Conservation (phyloP, 2,113 vertebrate species). For the Patagioenas fasciata region DNA sequence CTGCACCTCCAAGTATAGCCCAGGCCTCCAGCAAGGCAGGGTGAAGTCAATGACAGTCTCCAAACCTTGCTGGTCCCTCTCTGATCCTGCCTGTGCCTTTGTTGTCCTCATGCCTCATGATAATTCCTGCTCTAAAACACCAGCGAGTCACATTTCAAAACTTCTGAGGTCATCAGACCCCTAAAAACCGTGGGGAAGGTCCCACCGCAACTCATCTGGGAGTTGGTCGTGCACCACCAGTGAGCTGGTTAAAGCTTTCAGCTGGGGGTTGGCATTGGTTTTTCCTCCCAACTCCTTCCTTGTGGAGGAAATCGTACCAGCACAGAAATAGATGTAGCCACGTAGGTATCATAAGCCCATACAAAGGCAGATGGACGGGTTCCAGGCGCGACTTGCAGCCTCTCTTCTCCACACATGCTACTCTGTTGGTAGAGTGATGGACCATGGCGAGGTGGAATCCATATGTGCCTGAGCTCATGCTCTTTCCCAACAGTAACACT, state of each 20-base stretch:
- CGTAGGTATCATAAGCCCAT: not conserved
- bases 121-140: not conserved
- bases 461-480: constrained; percentile 54
- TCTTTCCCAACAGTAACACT: constrained; percentile 56
- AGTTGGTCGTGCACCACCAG: fast-evolving
- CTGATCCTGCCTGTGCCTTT: not conserved
- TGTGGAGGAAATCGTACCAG: not conserved
- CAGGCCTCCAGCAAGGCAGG: not conserved
- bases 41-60: not conserved
- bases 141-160: not conserved
- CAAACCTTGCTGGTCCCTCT: not conserved
- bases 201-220: not conserved
- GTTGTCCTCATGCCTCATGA: not conserved
- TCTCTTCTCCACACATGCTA: constrained; percentile 2
- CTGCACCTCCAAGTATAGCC: not conserved
- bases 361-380: not conserved
- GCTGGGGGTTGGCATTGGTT: not conserved
- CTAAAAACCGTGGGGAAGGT: not conserved
- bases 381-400: constrained; percentile 15
- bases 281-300: not conserved
- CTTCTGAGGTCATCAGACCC: not conserved
- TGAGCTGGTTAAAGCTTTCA: not conserved
- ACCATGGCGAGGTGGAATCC: constrained; percentile 49
- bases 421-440: constrained; percentile 53
- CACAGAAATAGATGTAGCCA: constrained; percentile 13